Conservation (phyloP, 1,140 invertebrate genomes). For the Neodiprion lecontei region DNA sequence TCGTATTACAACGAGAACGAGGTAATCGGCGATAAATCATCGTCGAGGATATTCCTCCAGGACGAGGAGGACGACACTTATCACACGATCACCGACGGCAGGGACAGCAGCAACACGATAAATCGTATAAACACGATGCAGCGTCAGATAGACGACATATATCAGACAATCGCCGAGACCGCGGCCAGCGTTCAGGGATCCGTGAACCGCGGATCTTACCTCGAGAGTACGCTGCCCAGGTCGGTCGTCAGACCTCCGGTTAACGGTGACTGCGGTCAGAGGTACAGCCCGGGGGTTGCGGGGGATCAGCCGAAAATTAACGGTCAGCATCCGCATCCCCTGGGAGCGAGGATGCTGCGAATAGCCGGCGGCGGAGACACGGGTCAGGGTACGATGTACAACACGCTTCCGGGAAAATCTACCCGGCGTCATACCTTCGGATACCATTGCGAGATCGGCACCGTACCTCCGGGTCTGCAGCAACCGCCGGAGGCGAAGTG, state of each 20-base stretch:
- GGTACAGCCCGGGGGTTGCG: conserved; percentile 32
- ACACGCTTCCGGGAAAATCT: conserved; percentile 38
- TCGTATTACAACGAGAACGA: conserved; percentile 66
- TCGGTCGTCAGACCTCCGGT: conserved; percentile 25
- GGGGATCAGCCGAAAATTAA: conserved; percentile 35
- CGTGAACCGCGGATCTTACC: conserved; percentile 39
- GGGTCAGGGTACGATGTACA: conserved; percentile 31
- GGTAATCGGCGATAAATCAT: conserved; percentile 14
- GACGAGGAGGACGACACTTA: conserved; percentile 18
- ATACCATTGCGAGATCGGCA: conserved; percentile 35
- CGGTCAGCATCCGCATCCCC: conserved; percentile 29
- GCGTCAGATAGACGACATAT: conserved; percentile 55
- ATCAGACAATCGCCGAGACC: conserved; percentile 56
- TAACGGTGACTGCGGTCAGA: conserved; percentile 19
- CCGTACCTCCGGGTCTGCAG: conserved; percentile 27
- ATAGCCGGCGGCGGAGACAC: conserved; percentile 41
- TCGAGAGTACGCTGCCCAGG: conserved; percentile 44
- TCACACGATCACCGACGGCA: conserved; percentile 24
- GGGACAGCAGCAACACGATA: conserved; percentile 47
- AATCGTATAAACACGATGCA: conserved; percentile 56
- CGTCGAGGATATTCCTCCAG: conserved; percentile 15
- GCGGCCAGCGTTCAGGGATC: conserved; percentile 38
- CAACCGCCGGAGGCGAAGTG: conserved; percentile 43
- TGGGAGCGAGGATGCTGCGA: conserved; percentile 39
- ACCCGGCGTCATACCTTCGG: conserved; percentile 40